phyloP scores from a whole-genome alignment of 2,113 vertebrate species.

The Alouatta palliata region DNA sequence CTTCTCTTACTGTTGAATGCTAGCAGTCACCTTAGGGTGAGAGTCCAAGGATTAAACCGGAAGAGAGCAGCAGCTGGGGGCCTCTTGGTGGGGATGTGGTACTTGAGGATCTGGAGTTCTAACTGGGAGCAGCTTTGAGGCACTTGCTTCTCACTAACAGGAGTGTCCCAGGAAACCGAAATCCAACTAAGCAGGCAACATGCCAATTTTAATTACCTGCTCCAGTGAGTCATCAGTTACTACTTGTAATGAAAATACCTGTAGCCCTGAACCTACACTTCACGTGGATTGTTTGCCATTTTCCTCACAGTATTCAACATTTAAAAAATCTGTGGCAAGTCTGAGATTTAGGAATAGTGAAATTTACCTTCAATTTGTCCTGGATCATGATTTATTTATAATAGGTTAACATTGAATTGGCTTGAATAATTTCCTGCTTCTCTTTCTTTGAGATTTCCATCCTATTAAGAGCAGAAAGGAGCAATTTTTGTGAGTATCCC shows the following conservation, averaged over 20 bases:
- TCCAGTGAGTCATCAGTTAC: constrained; percentile 22
- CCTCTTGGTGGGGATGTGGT: not conserved
- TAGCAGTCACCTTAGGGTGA: rapidly evolving
- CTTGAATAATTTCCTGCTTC: not conserved
- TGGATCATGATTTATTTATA: not conserved
- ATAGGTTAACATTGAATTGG: not conserved
- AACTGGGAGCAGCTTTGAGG: not conserved
- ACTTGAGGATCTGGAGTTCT: not conserved
- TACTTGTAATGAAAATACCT: not conserved
- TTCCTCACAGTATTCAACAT: not conserved
- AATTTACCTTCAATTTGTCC: constrained; percentile 46
- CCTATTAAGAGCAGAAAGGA: not conserved
- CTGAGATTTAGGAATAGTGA: constrained; percentile 24
- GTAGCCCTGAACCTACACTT: constrained; percentile 15
- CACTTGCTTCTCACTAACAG: not conserved
- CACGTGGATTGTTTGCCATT: constrained; percentile 24
- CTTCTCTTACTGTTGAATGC: not conserved
- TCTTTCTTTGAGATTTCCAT: not conserved
- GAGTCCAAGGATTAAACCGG: rapidly evolving
- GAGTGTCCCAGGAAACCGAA: not conserved
- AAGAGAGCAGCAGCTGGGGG: rapidly evolving
- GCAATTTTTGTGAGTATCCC: not conserved
- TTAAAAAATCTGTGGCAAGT: constrained; percentile 17
- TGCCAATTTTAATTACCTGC: constrained; percentile 62
- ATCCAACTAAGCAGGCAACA: not conserved